phyloP scores from a whole-genome alignment of 2,113 vertebrate genomes.

The Thermophis baileyi region DNA sequence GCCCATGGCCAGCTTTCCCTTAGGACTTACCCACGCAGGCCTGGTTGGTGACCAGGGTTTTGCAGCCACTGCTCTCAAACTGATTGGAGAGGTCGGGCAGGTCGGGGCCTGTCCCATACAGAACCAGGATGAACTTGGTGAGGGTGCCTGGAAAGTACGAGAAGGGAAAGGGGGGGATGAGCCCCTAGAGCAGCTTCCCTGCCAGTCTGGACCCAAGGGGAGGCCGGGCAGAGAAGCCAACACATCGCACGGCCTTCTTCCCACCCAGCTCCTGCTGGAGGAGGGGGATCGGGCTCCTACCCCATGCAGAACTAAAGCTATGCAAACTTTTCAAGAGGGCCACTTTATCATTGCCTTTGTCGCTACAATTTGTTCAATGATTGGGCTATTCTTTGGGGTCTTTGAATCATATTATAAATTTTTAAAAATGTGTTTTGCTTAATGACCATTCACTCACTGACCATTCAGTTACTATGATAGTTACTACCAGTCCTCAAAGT shows the following conservation, averaged over 20 bases:
- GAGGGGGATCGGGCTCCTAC: not conserved
- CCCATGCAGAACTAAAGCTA: not conserved
- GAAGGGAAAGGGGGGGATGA: not conserved
- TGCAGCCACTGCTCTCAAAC: slow-evolving; percentile 91
- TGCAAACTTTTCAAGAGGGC: not conserved
- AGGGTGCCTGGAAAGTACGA: slow-evolving; percentile 72
- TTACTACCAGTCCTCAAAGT: not conserved
- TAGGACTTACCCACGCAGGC: slow-evolving; percentile 90
- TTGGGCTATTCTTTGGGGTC: not conserved
- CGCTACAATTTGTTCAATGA: not conserved
- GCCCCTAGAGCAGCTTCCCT: no score
- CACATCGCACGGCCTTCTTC: not conserved
- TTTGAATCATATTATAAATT: not conserved
- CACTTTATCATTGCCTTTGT: not conserved
- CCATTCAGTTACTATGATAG: no score
- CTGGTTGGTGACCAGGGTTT: slow-evolving; percentile 88
- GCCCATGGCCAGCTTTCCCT: not conserved
- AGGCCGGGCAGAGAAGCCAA: not conserved
- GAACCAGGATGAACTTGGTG: slow-evolving; percentile 87
- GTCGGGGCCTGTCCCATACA: slow-evolving; percentile 84
- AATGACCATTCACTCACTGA: not conserved
- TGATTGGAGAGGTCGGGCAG: slow-evolving; percentile 74
- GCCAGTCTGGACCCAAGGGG: no score
- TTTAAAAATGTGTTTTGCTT: not conserved
- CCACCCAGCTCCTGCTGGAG: not conserved